Evolutionary conservation across 2,113 vertebrate genomes (phyloP).

Genomic region (Bubo scandiacus): DNA sequence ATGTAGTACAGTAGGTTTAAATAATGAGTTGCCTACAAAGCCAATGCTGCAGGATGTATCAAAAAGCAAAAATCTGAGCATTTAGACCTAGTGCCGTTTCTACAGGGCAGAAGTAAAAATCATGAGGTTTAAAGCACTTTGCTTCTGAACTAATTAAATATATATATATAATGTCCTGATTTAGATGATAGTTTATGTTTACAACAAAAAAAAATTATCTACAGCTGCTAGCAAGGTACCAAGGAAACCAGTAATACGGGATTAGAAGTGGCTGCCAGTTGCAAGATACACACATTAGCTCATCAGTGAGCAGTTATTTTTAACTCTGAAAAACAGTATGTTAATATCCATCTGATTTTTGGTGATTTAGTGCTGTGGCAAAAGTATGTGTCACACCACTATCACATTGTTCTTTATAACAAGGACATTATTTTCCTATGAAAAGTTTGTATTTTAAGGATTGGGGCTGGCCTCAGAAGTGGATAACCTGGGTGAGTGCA

Average conservation of each 20-base stretch:
- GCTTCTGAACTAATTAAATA: constrained; percentile 65
- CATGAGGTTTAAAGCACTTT: constrained; percentile 74
- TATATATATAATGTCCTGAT: constrained; percentile 68
- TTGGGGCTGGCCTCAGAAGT: neutral
- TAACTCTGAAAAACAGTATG: constrained; percentile 67
- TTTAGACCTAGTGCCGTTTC: constrained; percentile 60
- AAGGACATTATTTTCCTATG: constrained; percentile 56
- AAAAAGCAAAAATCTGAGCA: constrained; percentile 49
- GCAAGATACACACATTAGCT: constrained; percentile 61
- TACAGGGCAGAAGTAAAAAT: constrained; percentile 58
- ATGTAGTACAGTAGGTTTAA: constrained; percentile 71
- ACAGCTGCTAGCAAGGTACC: constrained; percentile 76
- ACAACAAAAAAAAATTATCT: constrained; percentile 69
- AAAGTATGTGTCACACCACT: constrained; percentile 62
- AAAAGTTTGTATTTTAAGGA: constrained; percentile 30
- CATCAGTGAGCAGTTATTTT: constrained; percentile 60
- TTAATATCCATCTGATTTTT: constrained; percentile 60
- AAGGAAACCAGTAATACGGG: constrained; percentile 61
- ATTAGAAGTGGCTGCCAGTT: constrained; percentile 71
- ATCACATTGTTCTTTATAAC: constrained; percentile 56
- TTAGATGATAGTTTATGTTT: constrained; percentile 76
- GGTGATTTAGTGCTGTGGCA: constrained; percentile 59
- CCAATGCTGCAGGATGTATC: constrained; percentile 59
- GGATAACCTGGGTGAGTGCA: neutral
- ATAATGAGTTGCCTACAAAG: constrained; percentile 61